phyloP scores from a whole-genome alignment of 1,140 invertebrate genomes.

The Listronotus bonariensis region DNA sequence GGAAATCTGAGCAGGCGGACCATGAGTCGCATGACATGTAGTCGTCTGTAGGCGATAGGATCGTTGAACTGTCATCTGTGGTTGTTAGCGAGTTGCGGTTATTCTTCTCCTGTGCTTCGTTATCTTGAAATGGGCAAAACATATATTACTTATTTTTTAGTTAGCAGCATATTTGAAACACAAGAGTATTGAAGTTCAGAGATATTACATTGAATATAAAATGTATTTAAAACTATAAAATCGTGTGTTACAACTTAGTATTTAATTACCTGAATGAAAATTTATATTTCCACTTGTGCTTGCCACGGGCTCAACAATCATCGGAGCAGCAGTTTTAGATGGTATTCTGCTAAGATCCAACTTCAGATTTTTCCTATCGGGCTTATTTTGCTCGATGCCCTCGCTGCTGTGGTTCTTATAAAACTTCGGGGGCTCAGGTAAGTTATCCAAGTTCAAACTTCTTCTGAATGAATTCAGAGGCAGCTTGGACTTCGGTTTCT shows the following conservation, averaged over 20 bases:
- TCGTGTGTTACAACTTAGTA: too few species aligned
- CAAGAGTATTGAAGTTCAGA: too few species aligned
- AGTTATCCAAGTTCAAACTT: conserved; percentile 49
- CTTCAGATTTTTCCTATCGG: conserved; percentile 63
- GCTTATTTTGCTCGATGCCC: conserved; percentile 26
- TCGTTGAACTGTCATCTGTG: conserved; percentile 54
- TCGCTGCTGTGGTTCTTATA: conserved; percentile 24
- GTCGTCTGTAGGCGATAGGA: conserved; percentile 66
- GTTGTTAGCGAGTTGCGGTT: conserved; percentile 54
- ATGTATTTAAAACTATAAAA: too few species aligned
- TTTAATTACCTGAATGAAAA: too few species aligned
- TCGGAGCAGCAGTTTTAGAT: conserved; percentile 58
- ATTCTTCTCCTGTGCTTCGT: conserved; percentile 35
- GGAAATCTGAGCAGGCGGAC: conserved; percentile 68
- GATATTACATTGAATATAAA: too few species aligned
- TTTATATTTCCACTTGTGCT: conserved; percentile 12
- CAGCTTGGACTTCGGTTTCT: conserved; percentile 49
- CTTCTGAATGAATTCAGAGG: conserved; percentile 49
- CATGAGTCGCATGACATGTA: conserved; percentile 69
- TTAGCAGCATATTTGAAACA: too few species aligned
- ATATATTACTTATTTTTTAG: too few species aligned
- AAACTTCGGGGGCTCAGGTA: conserved; percentile 38
- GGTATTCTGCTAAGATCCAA: conserved; percentile 70
- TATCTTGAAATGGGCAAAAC: too few species aligned
- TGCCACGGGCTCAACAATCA: conserved; percentile 57